phyloP scores from a whole-genome alignment of 2,888 invertebrate genomes.

The Patella pellucida region DNA sequence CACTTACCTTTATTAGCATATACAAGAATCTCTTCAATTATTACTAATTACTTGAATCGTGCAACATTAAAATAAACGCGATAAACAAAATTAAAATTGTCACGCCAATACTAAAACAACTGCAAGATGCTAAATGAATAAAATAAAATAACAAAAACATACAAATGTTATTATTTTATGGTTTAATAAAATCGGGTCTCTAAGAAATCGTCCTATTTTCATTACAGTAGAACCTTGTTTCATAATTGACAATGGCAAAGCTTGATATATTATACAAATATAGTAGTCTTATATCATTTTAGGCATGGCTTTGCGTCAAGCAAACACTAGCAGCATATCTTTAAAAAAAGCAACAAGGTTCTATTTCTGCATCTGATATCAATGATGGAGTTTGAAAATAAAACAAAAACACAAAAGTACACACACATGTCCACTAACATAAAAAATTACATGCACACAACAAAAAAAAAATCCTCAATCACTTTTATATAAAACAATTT shows the following conservation, averaged over 20 bases:
- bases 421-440: background rate
- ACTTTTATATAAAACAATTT: too few relatives aligned
- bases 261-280: background rate
- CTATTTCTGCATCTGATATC: background rate
- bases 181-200: too few relatives aligned
- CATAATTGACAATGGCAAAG: too few relatives aligned
- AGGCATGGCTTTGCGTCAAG: background rate
- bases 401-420: background rate
- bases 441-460: too few relatives aligned
- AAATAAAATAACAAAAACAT: background rate
- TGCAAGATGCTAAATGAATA: conserved; percentile 5
- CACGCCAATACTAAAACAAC: background rate
- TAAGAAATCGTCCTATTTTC: too few relatives aligned
- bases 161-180: too few relatives aligned
- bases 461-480: too few relatives aligned
- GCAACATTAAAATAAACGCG: background rate
- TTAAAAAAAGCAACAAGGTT: conserved; percentile 11
- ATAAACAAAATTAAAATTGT: background rate
- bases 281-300: background rate
- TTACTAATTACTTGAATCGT: background rate
- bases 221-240: too few relatives aligned
- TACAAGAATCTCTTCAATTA: too few relatives aligned
- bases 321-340: background rate
- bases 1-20: too few relatives aligned
- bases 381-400: background rate